Evolutionary conservation across 2,888 invertebrate genomes (phyloP).

Genomic region (Marasmarcha lunaedactyla): DNA sequence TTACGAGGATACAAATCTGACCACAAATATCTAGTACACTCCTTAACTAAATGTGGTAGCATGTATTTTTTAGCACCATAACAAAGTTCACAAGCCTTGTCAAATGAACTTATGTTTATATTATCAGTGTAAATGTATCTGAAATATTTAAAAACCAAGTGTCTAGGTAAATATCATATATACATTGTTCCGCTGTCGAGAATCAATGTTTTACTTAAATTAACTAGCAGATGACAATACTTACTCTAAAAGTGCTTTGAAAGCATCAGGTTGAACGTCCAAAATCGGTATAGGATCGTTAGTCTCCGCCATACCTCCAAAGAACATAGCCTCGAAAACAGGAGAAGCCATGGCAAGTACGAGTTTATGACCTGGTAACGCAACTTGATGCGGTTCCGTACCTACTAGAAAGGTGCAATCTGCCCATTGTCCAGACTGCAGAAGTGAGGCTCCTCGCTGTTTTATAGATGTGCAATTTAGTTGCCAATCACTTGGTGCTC

Average conservation of each 20-base stretch:
- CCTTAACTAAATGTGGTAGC: slow-evolving; percentile 84
- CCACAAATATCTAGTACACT: slow-evolving; percentile 88
- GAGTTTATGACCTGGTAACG: slow-evolving; percentile 81
- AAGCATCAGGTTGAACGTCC: slow-evolving; percentile 89
- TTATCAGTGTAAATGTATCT: slow-evolving; percentile 87
- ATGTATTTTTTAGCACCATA: slow-evolving; percentile 92
- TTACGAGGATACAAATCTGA: slow-evolving; percentile 82
- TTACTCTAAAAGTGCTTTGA: slow-evolving; percentile 83
- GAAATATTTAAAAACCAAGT: slow-evolving; percentile 19
- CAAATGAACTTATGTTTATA: slow-evolving; percentile 83
- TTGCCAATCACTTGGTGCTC: slow-evolving; percentile 80
- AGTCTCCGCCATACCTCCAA: slow-evolving; percentile 84
- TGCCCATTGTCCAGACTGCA: slow-evolving; percentile 86
- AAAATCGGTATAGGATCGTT: slow-evolving; percentile 82
- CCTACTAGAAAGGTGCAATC: slow-evolving; percentile 88
- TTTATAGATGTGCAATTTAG: slow-evolving; percentile 77
- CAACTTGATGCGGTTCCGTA: slow-evolving; percentile 79
- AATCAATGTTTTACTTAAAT: too few relatives aligned
- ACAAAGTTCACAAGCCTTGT: slow-evolving; percentile 87
- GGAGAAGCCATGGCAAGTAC: slow-evolving; percentile 89
- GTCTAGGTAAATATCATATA: background rate
- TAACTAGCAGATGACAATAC: too few relatives aligned
- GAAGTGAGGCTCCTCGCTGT: slow-evolving; percentile 78
- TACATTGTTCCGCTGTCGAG: too few relatives aligned
- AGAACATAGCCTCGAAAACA: slow-evolving; percentile 91